Evolutionary conservation across 1,140 invertebrate genomes (phyloP).

Genomic region (Lethrus apterus): DNA sequence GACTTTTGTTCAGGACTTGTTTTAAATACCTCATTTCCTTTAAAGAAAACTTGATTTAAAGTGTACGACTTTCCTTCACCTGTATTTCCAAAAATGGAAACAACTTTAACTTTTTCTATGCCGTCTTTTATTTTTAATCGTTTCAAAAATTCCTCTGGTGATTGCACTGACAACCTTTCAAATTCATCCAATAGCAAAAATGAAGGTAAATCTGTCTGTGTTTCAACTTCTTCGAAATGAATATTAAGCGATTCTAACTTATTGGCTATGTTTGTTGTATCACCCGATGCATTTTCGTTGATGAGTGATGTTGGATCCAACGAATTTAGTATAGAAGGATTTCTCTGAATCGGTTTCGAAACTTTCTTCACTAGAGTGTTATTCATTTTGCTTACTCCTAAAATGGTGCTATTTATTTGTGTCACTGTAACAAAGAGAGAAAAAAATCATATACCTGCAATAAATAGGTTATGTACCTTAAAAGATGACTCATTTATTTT

Average conservation of each 20-base stretch:
- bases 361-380: constrained; percentile 7
- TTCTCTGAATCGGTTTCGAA: constrained; percentile 6
- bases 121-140: constrained; percentile 7
- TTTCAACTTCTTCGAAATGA: constrained; percentile 6
- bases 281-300: constrained; percentile 12
- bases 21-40: constrained; percentile 64
- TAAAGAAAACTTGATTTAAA: constrained; percentile 74
- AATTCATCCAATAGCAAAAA: constrained; percentile 15
- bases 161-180: constrained; percentile 12
- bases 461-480: too few relatives aligned
- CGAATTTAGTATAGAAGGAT: constrained; percentile 15
- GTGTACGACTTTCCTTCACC: constrained; percentile 82
- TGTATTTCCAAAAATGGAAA: constrained; percentile 83
- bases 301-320: constrained; percentile 7
- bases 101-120: constrained; percentile 61
- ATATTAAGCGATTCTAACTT: constrained; percentile 10
- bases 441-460: too few relatives aligned
- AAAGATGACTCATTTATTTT: too few relatives aligned
- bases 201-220: constrained; percentile 5
- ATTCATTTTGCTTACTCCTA: constrained; percentile 8
- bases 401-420: constrained; percentile 10
- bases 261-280: constrained; percentile 6
- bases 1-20: constrained; percentile 65
- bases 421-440: constrained; percentile 7
- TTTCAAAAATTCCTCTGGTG: constrained; percentile 12